Evolutionary conservation across 2,888 invertebrate species (phyloP).

Genomic region (Cheilosia urbana): DNA sequence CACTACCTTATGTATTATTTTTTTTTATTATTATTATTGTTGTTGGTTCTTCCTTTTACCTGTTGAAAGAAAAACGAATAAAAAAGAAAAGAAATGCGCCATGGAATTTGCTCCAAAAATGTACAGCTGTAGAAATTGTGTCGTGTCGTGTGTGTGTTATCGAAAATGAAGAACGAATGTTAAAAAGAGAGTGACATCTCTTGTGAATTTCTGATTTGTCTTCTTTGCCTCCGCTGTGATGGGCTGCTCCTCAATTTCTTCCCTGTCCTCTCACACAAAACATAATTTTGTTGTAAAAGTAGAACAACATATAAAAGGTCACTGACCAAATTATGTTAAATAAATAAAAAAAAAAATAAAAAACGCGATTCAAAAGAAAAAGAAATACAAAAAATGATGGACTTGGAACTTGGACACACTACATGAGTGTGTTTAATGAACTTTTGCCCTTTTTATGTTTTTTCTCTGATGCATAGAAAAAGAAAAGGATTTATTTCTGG

Average conservation of each 20-base stretch:
- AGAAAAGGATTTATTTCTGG: conserved; percentile 75
- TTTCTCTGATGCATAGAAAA: conserved; percentile 38
- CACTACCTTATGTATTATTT: conserved; percentile 38
- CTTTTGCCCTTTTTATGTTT: conserved; percentile 73
- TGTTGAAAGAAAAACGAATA: conserved; percentile 34
- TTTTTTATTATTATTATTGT: conserved; percentile 29
- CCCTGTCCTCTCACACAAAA: conserved; percentile 56
- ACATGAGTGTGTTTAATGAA: conserved; percentile 57
- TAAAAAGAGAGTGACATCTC: conserved; percentile 63
- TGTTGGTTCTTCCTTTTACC: conserved; percentile 35
- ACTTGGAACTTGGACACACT: conserved; percentile 36
- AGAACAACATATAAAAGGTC: conserved; percentile 80
- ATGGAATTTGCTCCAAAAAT: conserved; percentile 62
- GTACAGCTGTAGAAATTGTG: conserved; percentile 59
- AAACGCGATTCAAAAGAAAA: conserved; percentile 42
- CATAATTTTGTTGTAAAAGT: conserved; percentile 74
- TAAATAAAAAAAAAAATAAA: conserved; percentile 8
- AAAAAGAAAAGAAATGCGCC: conserved; percentile 20
- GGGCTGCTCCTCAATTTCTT: conserved; percentile 30
- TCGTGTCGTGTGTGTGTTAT: conserved; percentile 58
- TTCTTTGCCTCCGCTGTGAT: conserved; percentile 1
- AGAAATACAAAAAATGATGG: conserved; percentile 45
- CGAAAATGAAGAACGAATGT: conserved; percentile 34
- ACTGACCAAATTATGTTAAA: conserved; percentile 82
- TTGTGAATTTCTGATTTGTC: background rate